phyloP scores from a whole-genome alignment of 2,113 vertebrate species.

The Halcyon senegalensis region DNA sequence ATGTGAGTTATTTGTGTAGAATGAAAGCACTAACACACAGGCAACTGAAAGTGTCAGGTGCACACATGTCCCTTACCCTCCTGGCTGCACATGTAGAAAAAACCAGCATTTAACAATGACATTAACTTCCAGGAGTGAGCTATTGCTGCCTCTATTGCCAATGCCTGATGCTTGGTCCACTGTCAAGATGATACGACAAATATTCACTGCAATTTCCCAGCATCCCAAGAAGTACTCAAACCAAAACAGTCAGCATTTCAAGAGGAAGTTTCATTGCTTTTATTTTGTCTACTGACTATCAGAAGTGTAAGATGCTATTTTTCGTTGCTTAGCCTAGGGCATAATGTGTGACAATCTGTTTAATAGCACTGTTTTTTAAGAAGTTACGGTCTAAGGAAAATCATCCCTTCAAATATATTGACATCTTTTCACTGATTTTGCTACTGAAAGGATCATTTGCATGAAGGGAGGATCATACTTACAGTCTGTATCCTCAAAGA shows the following conservation, averaged over 20 bases:
- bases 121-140: background rate
- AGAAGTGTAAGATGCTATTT: background rate
- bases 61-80: background rate
- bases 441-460: background rate
- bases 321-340: background rate
- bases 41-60: background rate
- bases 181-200: background rate
- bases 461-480: background rate
- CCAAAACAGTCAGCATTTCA: background rate
- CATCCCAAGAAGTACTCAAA: background rate
- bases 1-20: background rate
- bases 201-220: background rate
- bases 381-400: background rate
- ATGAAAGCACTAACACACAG: background rate
- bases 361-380: background rate
- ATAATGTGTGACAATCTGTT: background rate
- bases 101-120: background rate
- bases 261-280: background rate
- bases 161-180: background rate
- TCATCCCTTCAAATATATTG: background rate
- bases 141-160: background rate
- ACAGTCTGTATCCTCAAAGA: background rate
- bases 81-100: background rate
- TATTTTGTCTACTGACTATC: background rate
- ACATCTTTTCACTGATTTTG: background rate